Evolutionary conservation across 2,888 invertebrate genomes (phyloP).

Genomic region (Meghimatium bilineatum): DNA sequence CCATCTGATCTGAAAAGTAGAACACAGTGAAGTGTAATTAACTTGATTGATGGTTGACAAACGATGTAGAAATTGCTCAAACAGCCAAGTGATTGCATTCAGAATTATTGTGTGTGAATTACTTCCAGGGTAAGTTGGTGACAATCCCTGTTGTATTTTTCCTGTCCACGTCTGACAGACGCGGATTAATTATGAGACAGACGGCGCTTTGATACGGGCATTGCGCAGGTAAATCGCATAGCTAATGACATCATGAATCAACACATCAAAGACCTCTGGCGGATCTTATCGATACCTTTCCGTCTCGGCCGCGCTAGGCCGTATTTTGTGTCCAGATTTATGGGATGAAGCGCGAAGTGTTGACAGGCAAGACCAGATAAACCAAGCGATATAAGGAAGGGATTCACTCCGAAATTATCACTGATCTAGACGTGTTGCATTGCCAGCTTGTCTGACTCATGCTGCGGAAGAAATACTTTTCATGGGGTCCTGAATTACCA

Average conservation of each 20-base stretch:
- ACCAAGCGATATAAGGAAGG: conserved; percentile 15
- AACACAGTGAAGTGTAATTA: too few relatives aligned
- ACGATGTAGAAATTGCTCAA: not conserved
- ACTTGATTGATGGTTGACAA: not conserved
- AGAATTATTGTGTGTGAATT: not conserved
- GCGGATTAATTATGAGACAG: conserved; percentile 17
- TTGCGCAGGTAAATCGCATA: conserved; percentile 24
- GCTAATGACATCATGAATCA: conserved; percentile 46
- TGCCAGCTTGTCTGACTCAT: not conserved
- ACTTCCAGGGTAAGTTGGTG: not conserved
- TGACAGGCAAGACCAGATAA: conserved; percentile 36
- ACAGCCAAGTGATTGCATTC: not conserved
- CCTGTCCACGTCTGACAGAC: not conserved
- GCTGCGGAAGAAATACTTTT: not conserved
- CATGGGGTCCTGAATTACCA: too few relatives aligned
- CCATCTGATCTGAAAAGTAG: too few relatives aligned
- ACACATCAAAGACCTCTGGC: conserved; percentile 37
- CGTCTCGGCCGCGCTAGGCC: not conserved
- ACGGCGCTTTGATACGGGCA: not conserved
- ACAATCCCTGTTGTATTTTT: conserved; percentile 1
- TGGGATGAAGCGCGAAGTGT: conserved; percentile 7
- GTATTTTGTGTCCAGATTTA: conserved; percentile 37
- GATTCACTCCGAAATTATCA: conserved; percentile 9
- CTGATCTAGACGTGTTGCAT: not conserved
- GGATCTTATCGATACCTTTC: conserved; percentile 37